Percentiles rank a stretch among this genome's conserved stretches.
Conservation (phyloP, 2,797 vertebrate species). For the Falco berigora region DNA sequence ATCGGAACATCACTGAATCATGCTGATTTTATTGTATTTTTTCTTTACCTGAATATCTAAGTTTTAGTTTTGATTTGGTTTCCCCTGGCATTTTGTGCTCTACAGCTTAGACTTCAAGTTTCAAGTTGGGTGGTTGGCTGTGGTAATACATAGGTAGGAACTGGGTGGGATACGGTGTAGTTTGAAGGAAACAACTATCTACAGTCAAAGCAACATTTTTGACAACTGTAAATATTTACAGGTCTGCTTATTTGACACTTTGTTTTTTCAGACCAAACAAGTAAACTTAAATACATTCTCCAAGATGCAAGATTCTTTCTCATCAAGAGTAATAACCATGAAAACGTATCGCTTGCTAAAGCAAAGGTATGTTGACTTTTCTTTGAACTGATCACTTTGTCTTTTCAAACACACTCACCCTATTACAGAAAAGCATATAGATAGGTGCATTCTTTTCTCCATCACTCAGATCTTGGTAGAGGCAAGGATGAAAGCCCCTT, state of each 20-base stretch:
- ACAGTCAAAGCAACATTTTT: not conserved
- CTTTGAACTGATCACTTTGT: not conserved
- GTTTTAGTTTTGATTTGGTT: constrained; percentile 17
- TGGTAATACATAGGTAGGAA: not conserved
- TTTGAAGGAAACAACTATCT: not conserved
- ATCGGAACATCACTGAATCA: constrained; percentile 73
- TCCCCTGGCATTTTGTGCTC: constrained; percentile 57
- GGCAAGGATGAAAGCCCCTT: not conserved
- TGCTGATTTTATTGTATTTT: constrained; percentile 47
- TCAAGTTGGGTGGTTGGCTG: constrained; percentile 23
- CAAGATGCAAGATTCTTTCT: constrained; percentile 95
- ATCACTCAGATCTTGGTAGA: not conserved
- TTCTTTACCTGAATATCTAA: not conserved
- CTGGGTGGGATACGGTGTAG: not conserved
- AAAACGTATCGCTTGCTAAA: constrained; percentile 97
- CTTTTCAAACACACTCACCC: not conserved
- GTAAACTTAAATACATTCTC: constrained; percentile 92
- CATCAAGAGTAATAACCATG: constrained; percentile 99
- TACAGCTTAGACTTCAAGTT: constrained; percentile 44
- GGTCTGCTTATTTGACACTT: constrained; percentile 15
- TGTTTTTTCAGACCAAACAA: constrained; percentile 85
- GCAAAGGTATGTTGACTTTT: constrained; percentile 83
- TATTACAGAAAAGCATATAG: not conserved
- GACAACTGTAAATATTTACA: not conserved
- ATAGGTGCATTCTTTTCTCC: not conserved